These are phyloP conservation scores for Struthio camelus DNA, from an alignment of 2,113 vertebrate genomes.

Conservation along the genomic window DNA sequence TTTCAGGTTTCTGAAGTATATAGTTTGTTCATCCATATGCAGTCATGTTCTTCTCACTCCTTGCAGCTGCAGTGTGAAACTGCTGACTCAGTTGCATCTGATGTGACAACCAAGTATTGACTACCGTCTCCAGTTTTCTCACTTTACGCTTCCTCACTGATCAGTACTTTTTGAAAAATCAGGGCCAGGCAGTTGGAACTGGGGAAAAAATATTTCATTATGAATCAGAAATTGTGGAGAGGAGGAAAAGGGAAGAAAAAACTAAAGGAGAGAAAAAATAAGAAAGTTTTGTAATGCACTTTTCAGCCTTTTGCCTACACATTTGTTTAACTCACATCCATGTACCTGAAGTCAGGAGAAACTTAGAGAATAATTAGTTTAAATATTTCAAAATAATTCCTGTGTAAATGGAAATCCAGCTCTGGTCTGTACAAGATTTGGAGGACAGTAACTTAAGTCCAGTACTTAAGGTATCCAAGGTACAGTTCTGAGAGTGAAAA, in stretches of 20 bases:
- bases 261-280: not conserved
- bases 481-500: not conserved
- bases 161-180: not conserved
- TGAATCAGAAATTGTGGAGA: not conserved
- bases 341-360: not conserved
- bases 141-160: not conserved
- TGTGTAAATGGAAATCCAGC: not conserved
- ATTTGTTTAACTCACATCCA: not conserved
- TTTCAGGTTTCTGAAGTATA: not conserved
- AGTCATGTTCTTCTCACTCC: not conserved
- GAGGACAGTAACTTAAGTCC: not conserved
- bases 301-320: not conserved
- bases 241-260: not conserved
- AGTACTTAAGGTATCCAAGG: not conserved
- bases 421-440: not conserved
- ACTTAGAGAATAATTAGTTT: not conserved
- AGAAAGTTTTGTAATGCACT: not conserved
- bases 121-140: not conserved
- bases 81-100: not conserved
- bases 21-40: not conserved
- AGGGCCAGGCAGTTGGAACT: not conserved
- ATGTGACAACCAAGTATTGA: not conserved
- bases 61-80: not conserved
- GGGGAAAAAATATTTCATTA: not conserved
- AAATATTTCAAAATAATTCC: not conserved